Evolutionary conservation across 2,888 invertebrate genomes (phyloP).

Genomic region (Smittia aterrima): DNA sequence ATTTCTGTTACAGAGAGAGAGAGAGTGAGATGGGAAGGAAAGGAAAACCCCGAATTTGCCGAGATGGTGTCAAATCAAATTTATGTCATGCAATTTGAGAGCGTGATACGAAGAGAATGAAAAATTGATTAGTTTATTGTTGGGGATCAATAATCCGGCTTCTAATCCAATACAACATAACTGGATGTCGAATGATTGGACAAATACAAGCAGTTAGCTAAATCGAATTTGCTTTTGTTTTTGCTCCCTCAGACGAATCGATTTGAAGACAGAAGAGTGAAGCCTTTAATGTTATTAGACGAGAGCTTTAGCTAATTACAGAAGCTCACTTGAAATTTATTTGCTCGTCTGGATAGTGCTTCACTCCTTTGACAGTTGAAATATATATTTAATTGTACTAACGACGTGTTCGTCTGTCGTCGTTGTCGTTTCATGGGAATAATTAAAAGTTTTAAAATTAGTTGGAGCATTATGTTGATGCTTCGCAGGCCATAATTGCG

Average conservation of each 20-base stretch:
- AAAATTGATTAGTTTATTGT: conserved; percentile 26
- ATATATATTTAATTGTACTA: conserved; percentile 1
- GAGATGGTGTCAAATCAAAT: conserved; percentile 26
- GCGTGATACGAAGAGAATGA: neutral
- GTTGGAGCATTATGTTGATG: neutral
- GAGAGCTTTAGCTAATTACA: neutral
- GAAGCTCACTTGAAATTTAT: neutral
- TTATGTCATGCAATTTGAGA: conserved; percentile 14
- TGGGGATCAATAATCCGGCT: neutral
- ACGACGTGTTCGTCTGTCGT: neutral
- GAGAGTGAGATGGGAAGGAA: too few relatives aligned
- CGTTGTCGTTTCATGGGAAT: neutral
- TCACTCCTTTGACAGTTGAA: neutral
- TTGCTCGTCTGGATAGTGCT: neutral
- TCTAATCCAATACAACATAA: too few relatives aligned
- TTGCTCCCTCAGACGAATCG: too few relatives aligned
- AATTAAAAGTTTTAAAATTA: neutral
- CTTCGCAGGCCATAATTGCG: neutral
- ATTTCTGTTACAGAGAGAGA: too few relatives aligned
- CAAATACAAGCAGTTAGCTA: neutral
- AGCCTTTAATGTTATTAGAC: too few relatives aligned
- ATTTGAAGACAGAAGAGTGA: too few relatives aligned
- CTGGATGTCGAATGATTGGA: too few relatives aligned
- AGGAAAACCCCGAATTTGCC: too few relatives aligned
- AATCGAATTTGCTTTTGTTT: neutral